A percentile compares a stretch with the other conserved stretches of the same genome.
These are phyloP conservation scores for Astreopora myriophthalma DNA, from an alignment of 64 coral and sea anemone species.

Conservation along the genomic window DNA sequence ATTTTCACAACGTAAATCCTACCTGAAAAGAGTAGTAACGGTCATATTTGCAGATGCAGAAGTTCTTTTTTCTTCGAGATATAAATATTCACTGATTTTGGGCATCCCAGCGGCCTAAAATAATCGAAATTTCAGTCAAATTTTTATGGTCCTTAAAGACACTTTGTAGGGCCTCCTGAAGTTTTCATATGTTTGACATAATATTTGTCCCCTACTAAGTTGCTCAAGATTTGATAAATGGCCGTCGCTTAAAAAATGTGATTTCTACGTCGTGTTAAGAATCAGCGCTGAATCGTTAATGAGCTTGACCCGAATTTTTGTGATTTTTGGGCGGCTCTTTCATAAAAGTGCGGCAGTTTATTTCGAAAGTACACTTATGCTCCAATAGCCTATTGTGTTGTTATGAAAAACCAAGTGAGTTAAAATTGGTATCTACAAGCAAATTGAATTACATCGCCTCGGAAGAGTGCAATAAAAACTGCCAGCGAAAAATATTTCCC, in stretches of 20 bases:
- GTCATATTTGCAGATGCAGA: not conserved
- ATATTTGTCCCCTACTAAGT: not conserved
- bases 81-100: not conserved
- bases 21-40: not conserved
- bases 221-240: not conserved
- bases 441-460: not conserved
- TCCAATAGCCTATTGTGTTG: not conserved
- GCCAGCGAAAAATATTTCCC: not conserved
- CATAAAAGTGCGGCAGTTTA: not conserved
- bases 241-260: too few relatives aligned
- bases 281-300: not conserved
- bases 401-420: too few relatives aligned
- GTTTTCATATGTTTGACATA: too few relatives aligned
- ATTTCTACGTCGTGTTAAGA: not conserved
- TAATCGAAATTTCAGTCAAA: not conserved
- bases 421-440: not conserved
- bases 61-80: not conserved
- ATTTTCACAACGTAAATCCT: not conserved
- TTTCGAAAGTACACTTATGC: not conserved
- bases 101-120: not conserved
- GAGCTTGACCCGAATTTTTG: too few relatives aligned
- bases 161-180: not conserved
- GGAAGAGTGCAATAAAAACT: not conserved
- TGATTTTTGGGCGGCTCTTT: too few relatives aligned
- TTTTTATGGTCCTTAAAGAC: not conserved